Conservation (phyloP, 2,888 invertebrate species). For the Unio delphinus region DNA sequence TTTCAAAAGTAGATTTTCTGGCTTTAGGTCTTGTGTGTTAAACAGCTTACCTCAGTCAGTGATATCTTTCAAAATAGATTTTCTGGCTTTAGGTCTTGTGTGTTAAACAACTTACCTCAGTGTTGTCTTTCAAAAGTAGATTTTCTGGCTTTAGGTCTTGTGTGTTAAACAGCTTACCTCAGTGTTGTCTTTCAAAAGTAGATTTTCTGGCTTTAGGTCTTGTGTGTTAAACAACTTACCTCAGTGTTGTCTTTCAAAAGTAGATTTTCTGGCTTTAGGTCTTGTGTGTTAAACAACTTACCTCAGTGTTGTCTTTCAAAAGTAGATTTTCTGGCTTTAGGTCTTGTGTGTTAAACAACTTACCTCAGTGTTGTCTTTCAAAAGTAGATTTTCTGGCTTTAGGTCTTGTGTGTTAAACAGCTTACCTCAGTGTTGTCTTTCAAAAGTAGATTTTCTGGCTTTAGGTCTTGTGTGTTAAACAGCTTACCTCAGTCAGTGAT, state of each 20-base stretch:
- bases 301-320: too few relatives aligned
- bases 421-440: too few relatives aligned
- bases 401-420: not conserved
- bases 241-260: not conserved
- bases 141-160: too few relatives aligned
- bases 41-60: slow-evolving; percentile 49
- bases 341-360: not conserved
- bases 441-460: too few relatives aligned
- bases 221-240: not conserved
- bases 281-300: not conserved
- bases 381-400: too few relatives aligned
- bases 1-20: too few relatives aligned
- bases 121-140: too few relatives aligned
- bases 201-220: too few relatives aligned
- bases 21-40: too few relatives aligned
- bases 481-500: not conserved
- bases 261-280: too few relatives aligned
- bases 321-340: too few relatives aligned
- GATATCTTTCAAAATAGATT: slow-evolving; percentile 63
- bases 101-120: not conserved
- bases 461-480: not conserved
- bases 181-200: too few relatives aligned
- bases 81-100: slow-evolving; percentile 58
- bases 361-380: not conserved
- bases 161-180: not conserved